These are phyloP conservation scores for Pangasius macronema DNA, from an alignment of 2,797 vertebrate species.

Conservation along the genomic window DNA sequence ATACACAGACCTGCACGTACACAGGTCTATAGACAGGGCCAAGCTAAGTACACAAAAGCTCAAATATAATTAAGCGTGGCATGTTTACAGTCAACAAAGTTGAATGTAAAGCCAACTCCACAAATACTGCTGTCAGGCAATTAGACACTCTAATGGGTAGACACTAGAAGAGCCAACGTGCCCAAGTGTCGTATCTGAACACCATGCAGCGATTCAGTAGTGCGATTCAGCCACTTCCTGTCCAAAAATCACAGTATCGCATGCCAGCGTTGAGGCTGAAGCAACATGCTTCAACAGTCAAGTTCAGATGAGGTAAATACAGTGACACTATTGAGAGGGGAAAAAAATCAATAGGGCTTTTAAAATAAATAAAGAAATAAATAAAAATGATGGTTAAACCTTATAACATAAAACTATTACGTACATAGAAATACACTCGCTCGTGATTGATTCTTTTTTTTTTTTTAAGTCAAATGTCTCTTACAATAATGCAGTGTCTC, in stretches of 20 bases:
- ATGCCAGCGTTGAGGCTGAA: neutral
- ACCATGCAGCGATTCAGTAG: slow-evolving; percentile 1
- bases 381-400: neutral
- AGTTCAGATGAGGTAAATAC: neutral
- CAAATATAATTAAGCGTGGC: slow-evolving; percentile 41
- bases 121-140: slow-evolving; percentile 56
- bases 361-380: neutral
- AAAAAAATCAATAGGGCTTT: neutral
- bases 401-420: neutral
- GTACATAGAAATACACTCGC: neutral
- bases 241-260: neutral
- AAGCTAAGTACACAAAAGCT: slow-evolving; percentile 33
- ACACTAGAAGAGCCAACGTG: slow-evolving; percentile 42
- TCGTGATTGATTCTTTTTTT: neutral
- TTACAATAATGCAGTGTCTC: neutral
- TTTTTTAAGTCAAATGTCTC: neutral
- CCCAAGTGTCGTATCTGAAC: slow-evolving; percentile 35
- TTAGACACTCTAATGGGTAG: slow-evolving; percentile 59
- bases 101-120: slow-evolving; percentile 41
- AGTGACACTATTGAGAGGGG: neutral
- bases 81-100: slow-evolving; percentile 66
- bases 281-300: neutral
- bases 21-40: slow-evolving; percentile 28
- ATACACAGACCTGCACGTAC: slow-evolving; percentile 7
- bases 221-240: neutral